These are phyloP conservation scores for Nothoprocta perdicaria DNA, from an alignment of 2,113 vertebrate genomes.

Conservation along the genomic window DNA sequence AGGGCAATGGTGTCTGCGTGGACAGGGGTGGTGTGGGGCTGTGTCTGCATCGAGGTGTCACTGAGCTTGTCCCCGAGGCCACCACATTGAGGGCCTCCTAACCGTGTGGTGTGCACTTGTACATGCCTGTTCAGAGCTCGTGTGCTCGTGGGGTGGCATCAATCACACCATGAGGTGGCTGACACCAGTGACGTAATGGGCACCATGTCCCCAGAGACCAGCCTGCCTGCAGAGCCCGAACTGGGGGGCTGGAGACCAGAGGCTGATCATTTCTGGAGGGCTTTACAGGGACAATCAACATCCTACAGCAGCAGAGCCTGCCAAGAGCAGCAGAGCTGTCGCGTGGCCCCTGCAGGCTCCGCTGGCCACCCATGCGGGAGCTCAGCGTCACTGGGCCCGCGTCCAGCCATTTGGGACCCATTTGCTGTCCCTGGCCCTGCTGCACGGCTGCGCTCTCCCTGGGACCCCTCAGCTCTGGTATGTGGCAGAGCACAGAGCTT, in stretches of 20 bases:
- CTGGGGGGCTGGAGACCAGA: not conserved
- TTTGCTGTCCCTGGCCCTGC: not conserved
- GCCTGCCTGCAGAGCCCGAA: not conserved
- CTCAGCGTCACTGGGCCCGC: not conserved
- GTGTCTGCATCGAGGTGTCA: not conserved
- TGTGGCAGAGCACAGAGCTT: not conserved
- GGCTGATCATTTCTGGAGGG: not conserved
- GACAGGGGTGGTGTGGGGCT: not conserved
- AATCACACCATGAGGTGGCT: accelerated
- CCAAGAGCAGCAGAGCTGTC: not conserved
- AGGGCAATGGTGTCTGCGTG: accelerated
- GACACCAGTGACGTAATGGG: too few relatives aligned
- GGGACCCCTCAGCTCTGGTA: not conserved
- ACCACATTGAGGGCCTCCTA: accelerated
- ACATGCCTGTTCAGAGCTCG: too few relatives aligned
- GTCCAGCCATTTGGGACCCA: not conserved
- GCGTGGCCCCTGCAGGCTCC: not conserved
- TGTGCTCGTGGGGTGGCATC: accelerated
- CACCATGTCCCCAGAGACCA: not conserved
- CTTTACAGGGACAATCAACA: not conserved
- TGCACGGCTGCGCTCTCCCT: not conserved
- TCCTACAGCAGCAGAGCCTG: not conserved
- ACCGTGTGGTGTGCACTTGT: accelerated
- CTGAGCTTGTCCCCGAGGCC: accelerated
- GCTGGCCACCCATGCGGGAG: not conserved